phyloP scores from a whole-genome alignment of 1,140 invertebrate genomes.

The Ceratoteleas bidentatus region DNA sequence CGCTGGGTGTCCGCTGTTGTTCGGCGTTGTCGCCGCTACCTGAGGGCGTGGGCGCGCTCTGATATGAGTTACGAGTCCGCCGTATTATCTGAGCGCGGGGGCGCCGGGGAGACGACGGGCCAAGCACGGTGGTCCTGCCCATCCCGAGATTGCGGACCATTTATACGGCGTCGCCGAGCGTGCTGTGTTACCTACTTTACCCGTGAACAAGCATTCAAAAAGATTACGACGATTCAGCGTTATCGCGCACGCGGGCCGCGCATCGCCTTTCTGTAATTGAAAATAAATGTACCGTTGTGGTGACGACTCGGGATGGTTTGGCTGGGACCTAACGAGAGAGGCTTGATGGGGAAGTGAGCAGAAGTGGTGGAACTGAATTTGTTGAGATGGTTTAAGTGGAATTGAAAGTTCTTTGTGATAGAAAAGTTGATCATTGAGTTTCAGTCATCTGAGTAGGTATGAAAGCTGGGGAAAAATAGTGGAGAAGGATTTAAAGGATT shows the following conservation, averaged over 20 bases:
- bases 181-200: conserved; percentile 60
- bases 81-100: conserved; percentile 75
- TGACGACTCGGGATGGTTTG: too few relatives aligned
- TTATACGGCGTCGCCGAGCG: conserved; percentile 71
- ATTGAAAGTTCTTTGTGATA: too few relatives aligned
- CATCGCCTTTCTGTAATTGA: conserved; percentile 62
- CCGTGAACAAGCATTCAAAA: conserved; percentile 54
- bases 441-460: too few relatives aligned
- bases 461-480: too few relatives aligned
- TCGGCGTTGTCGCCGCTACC: conserved; percentile 80
- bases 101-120: conserved; percentile 58
- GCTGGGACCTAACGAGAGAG: too few relatives aligned
- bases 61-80: conserved; percentile 82
- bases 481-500: too few relatives aligned
- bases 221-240: conserved; percentile 59
- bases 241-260: conserved; percentile 51
- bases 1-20: conserved; percentile 80
- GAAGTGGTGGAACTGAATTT: too few relatives aligned
- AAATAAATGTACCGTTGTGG: conserved; percentile 51
- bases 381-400: too few relatives aligned
- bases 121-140: conserved; percentile 77
- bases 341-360: too few relatives aligned
- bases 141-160: conserved; percentile 75
- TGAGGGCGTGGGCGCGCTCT: conserved; percentile 77
- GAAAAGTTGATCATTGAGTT: too few relatives aligned